A percentile compares a stretch with the other conserved stretches of the same genome.
Evolutionary conservation across 1,140 invertebrate genomes (phyloP).

Genomic region (Bombus affinis): DNA sequence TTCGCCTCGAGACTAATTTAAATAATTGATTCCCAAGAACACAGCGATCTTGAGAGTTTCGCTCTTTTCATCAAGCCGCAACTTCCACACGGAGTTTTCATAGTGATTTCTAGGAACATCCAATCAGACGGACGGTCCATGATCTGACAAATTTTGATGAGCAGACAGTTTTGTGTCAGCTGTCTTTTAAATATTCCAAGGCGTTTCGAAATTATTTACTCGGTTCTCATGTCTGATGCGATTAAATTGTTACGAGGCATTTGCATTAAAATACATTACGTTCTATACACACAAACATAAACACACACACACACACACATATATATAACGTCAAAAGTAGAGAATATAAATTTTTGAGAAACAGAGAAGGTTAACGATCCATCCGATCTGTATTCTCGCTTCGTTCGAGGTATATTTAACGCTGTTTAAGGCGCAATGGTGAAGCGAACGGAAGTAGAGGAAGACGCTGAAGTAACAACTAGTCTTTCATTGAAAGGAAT

Average conservation of each 20-base stretch:
- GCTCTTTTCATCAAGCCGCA: slow-evolving; percentile 1
- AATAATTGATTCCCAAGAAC: slow-evolving; percentile 65
- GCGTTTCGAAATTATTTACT: too few relatives aligned
- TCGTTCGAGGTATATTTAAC: background rate
- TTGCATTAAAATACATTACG: too few relatives aligned
- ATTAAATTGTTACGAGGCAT: too few relatives aligned
- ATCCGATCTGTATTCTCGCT: background rate
- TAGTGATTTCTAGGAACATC: background rate
- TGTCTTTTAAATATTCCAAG: background rate
- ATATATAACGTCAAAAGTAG: too few relatives aligned
- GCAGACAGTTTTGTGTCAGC: background rate
- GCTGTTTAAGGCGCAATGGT: background rate
- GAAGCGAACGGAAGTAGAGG: too few relatives aligned
- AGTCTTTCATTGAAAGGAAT: slow-evolving; percentile 1
- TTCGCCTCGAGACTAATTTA: slow-evolving; percentile 59
- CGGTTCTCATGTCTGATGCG: too few relatives aligned
- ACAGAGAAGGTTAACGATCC: too few relatives aligned
- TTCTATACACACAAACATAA: too few relatives aligned
- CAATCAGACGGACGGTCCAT: background rate
- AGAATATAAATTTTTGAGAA: too few relatives aligned
- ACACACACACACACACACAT: too few relatives aligned
- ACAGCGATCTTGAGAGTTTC: slow-evolving; percentile 50
- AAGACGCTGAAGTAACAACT: background rate
- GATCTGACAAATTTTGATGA: background rate
- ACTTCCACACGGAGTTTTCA: background rate